A percentile compares a stretch with the other conserved stretches of the same genome.
Evolutionary conservation across 2,797 vertebrate genomes (phyloP).

Genomic region (Sciurus carolinensis): DNA sequence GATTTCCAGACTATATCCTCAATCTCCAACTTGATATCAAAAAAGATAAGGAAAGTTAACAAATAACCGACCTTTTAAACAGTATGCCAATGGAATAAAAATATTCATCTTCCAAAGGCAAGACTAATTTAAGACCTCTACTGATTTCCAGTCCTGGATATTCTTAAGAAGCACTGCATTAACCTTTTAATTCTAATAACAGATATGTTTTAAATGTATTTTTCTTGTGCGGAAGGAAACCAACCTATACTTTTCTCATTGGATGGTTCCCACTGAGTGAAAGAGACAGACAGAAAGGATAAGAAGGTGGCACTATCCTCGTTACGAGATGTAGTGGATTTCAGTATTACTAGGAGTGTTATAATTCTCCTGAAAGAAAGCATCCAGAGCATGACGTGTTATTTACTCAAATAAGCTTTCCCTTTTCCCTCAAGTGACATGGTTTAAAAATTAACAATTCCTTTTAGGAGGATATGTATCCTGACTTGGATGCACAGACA

Average conservation of each 20-base stretch:
- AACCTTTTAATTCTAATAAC: conserved; percentile 8
- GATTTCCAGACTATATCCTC: neutral
- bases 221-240: neutral
- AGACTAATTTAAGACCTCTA: conserved; percentile 14
- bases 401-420: conserved; percentile 64
- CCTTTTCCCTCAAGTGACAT: conserved; percentile 26
- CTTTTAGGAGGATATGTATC: conserved; percentile 28
- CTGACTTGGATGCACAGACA: neutral
- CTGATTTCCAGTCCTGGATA: conserved; percentile 31
- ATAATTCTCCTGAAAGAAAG: conserved; percentile 50
- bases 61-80: conserved; percentile 30
- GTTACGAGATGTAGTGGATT: conserved; percentile 13
- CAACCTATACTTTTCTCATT: conserved; percentile 1
- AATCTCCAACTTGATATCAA: neutral
- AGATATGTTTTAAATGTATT: neutral
- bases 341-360: neutral
- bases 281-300: neutral
- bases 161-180: conserved; percentile 14
- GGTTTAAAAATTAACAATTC: conserved; percentile 24
- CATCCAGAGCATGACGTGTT: neutral
- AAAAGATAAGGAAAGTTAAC: neutral
- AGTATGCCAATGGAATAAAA: conserved; percentile 21
- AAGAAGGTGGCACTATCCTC: neutral
- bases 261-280: neutral
- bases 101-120: conserved; percentile 23